Evolutionary conservation across 1,140 invertebrate genomes (phyloP).

Genomic region (Drosophila lacteicornis): DNA sequence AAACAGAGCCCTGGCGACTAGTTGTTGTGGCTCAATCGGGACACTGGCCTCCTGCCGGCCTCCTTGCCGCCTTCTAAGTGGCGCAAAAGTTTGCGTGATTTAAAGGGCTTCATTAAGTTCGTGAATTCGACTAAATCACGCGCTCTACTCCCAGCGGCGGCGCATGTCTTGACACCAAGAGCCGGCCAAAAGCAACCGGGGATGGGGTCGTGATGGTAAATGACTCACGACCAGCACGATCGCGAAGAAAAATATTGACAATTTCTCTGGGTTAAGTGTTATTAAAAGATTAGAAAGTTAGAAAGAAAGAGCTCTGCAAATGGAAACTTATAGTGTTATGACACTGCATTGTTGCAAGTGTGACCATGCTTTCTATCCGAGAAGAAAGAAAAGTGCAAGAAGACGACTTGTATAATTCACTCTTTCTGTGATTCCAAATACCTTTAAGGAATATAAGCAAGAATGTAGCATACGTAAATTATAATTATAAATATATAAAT

Average conservation of each 20-base stretch:
- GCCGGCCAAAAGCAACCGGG: conserved; percentile 5
- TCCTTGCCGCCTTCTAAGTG: conserved; percentile 65
- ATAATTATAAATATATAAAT: neutral
- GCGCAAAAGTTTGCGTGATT: conserved; percentile 83
- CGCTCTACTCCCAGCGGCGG: conserved; percentile 60
- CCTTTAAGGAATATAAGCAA: no score
- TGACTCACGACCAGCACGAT: conserved; percentile 20
- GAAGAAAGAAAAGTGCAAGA: no score
- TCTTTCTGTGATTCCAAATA: no score
- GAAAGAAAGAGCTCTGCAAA: no score
- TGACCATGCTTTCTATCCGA: no score
- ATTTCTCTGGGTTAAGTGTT: neutral
- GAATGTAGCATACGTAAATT: no score
- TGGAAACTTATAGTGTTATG: no score
- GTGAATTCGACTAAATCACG: conserved; percentile 85
- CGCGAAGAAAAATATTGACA: neutral
- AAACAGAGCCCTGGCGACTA: conserved; percentile 39
- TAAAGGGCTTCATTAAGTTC: conserved; percentile 85
- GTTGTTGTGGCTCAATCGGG: conserved; percentile 74
- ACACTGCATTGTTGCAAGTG: no score
- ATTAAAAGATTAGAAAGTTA: no score
- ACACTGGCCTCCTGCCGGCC: conserved; percentile 4
- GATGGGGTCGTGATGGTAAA: conserved; percentile 38
- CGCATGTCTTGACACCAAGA: conserved; percentile 75
- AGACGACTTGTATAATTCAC: no score